These are phyloP conservation scores for Sciurus carolinensis DNA, from an alignment of 2,797 vertebrate genomes.

Conservation along the genomic window DNA sequence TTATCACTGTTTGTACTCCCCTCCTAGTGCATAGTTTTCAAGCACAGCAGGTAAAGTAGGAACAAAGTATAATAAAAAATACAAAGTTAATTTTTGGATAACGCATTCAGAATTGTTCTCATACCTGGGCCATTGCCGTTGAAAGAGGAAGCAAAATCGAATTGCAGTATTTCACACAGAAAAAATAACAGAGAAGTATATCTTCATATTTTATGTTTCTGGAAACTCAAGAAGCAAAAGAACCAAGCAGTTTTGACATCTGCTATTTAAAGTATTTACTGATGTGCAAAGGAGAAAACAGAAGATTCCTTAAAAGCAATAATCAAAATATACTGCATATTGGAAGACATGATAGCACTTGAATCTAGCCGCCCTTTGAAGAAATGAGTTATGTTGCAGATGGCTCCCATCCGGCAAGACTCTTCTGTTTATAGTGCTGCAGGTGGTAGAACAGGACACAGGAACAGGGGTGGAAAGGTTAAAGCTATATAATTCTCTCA, in stretches of 20 bases:
- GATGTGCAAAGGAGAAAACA: constrained; percentile 85
- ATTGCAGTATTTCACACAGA: constrained; percentile 78
- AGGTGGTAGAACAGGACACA: constrained; percentile 85
- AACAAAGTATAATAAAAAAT: constrained; percentile 64
- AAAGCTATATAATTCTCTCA: constrained; percentile 80
- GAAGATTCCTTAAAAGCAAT: constrained; percentile 87
- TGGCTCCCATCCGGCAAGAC: constrained; percentile 86
- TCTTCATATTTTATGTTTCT: constrained; percentile 77
- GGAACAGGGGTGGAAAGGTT: constrained; percentile 85
- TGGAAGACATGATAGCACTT: constrained; percentile 87
- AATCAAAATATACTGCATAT: constrained; percentile 86
- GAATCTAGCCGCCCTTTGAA: constrained; percentile 85
- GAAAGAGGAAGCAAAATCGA: constrained; percentile 69
- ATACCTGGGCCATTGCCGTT: constrained; percentile 34
- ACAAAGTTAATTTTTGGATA: constrained; percentile 66
- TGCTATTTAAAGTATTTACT: constrained; percentile 87
- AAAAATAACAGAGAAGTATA: constrained; percentile 67
- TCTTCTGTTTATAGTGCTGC: constrained; percentile 86
- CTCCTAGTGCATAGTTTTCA: constrained; percentile 53
- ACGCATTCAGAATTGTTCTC: constrained; percentile 71
- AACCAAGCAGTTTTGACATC: constrained; percentile 86
- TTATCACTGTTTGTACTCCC: constrained; percentile 59
- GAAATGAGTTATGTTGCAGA: constrained; percentile 88
- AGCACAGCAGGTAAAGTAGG: constrained; percentile 73
- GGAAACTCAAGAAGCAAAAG: constrained; percentile 81